phyloP scores from a whole-genome alignment of 2,113 vertebrate species.

The Thryonomys swinderianus region DNA sequence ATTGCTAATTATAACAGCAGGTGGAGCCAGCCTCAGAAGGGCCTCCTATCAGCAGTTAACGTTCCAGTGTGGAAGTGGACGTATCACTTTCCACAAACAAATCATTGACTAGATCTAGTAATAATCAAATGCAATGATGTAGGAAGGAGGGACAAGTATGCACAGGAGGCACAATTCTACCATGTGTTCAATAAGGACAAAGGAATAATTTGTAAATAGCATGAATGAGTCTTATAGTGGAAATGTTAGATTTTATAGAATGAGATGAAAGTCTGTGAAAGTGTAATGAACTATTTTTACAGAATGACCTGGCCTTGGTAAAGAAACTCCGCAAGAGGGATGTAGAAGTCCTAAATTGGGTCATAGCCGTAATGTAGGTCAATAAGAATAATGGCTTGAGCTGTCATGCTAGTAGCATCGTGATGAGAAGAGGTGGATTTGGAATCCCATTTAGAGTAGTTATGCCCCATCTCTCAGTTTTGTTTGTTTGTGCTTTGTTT shows the following conservation, averaged over 20 bases:
- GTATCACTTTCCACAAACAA: neutral
- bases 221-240: neutral
- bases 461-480: neutral
- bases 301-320: neutral
- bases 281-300: neutral
- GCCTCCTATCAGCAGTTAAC: neutral
- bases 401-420: neutral
- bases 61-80: neutral
- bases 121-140: neutral
- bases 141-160: neutral
- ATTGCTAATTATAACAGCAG: neutral
- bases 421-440: neutral
- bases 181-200: neutral
- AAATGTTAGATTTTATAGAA: neutral
- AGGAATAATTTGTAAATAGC: neutral
- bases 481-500: neutral
- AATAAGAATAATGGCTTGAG: neutral
- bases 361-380: neutral
- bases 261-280: neutral
- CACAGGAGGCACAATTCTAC: neutral
- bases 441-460: neutral
- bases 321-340: neutral
- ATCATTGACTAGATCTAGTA: neutral
- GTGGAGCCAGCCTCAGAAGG: neutral
- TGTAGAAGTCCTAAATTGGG: neutral